A percentile compares a stretch with the other conserved stretches of the same genome.
Evolutionary conservation across 2,113 vertebrate species (phyloP).

Genomic region (Ophiodon elongatus): DNA sequence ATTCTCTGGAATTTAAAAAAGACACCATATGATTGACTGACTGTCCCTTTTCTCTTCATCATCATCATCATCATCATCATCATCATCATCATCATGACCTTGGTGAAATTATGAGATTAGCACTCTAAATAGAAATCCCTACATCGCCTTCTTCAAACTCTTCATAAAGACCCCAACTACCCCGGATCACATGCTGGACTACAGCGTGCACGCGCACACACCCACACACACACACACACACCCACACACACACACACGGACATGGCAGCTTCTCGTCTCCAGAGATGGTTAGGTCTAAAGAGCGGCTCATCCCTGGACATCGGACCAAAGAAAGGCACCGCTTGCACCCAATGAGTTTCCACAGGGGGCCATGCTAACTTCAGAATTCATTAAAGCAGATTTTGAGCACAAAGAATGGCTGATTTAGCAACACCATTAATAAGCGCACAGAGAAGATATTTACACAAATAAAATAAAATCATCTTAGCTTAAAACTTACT

Average conservation of each 20-base stretch:
- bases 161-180: slow-evolving; percentile 30
- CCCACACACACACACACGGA: slow-evolving; percentile 33
- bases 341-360: slow-evolving; percentile 64
- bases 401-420: not conserved
- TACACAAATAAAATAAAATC: not conserved
- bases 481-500: slow-evolving; percentile 34
- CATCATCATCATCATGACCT: slow-evolving; percentile 17
- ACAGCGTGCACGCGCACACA: not conserved
- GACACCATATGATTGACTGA: not conserved
- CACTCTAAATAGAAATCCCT: slow-evolving; percentile 40
- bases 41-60: not conserved
- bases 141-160: no score
- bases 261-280: slow-evolving; percentile 48
- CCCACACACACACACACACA: not conserved
- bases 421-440: slow-evolving; percentile 31
- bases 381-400: slow-evolving; percentile 40
- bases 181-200: slow-evolving; percentile 51
- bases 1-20: not conserved
- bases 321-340: slow-evolving; percentile 79
- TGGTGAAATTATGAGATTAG: slow-evolving; percentile 21
- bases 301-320: slow-evolving; percentile 67
- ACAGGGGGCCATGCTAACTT: slow-evolving; percentile 37
- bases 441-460: not conserved
- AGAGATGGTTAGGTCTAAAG: slow-evolving; percentile 73
- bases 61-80: slow-evolving; percentile 13